phyloP scores from a whole-genome alignment of 2,113 vertebrate genomes.

The Oryzias javanicus region DNA sequence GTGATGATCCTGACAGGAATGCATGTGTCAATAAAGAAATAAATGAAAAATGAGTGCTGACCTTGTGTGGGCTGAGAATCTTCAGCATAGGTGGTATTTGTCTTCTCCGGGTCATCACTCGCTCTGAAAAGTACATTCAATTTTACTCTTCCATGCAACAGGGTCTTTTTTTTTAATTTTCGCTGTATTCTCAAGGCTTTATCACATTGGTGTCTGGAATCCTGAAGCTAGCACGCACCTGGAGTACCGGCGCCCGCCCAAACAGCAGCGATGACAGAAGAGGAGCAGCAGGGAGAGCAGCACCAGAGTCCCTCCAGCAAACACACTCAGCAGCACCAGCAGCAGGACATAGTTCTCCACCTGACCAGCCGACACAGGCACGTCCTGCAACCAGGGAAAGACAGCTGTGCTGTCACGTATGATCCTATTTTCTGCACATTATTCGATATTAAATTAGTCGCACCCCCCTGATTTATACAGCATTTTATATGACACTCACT shows the following conservation, averaged over 20 bases:
- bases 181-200: too few relatives aligned
- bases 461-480: too few relatives aligned
- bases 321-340: slow-evolving; percentile 86
- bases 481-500: too few relatives aligned
- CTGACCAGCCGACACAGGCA: slow-evolving; percentile 70
- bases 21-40: not conserved
- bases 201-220: not conserved
- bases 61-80: slow-evolving; percentile 88
- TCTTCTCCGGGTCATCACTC: slow-evolving; percentile 94
- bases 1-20: not conserved
- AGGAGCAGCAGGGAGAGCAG: slow-evolving; percentile 87
- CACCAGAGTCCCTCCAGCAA: slow-evolving; percentile 86
- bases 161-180: too few relatives aligned
- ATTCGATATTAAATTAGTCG: too few relatives aligned
- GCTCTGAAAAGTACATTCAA: slow-evolving; percentile 73
- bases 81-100: slow-evolving; percentile 91
- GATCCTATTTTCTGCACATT: too few relatives aligned
- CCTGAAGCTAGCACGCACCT: slow-evolving; percentile 74
- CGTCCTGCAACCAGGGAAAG: slow-evolving; percentile 55
- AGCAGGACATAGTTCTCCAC: slow-evolving; percentile 88
- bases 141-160: slow-evolving; percentile 1
- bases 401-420: not conserved
- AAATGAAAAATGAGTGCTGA: slow-evolving; percentile 59
- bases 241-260: slow-evolving; percentile 82
- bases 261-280: slow-evolving; percentile 89